Evolutionary conservation across 1,140 invertebrate species (phyloP).

Genomic region (Aphis craccivora): DNA sequence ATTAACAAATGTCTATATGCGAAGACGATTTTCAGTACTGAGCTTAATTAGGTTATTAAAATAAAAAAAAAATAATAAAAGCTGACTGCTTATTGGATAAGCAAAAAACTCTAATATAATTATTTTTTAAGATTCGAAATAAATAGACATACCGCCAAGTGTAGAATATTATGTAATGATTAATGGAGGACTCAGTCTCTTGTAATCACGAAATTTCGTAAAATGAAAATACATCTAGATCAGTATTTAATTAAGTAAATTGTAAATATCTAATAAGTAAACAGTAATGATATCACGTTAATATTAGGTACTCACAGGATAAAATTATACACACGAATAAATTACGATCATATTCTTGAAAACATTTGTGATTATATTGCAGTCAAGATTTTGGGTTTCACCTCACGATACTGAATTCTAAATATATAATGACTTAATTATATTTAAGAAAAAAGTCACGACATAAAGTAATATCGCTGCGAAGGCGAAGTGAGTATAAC

Average conservation of each 20-base stretch:
- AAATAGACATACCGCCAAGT: background rate
- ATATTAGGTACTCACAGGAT: background rate
- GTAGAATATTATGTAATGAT: background rate
- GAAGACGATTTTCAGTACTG: background rate
- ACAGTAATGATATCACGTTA: background rate
- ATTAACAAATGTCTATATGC: background rate
- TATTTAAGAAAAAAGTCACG: background rate
- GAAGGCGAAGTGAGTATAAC: background rate
- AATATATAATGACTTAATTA: conserved; percentile 5
- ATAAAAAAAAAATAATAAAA: background rate
- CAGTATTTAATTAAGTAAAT: background rate
- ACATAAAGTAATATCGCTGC: background rate
- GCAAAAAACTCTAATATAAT: background rate
- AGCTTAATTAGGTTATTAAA: background rate
- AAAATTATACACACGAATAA: background rate
- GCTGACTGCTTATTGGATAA: background rate
- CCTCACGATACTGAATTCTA: background rate
- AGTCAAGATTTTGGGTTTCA: background rate
- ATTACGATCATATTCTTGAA: background rate
- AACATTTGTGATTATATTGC: background rate
- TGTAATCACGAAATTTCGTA: background rate
- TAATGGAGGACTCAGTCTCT: background rate
- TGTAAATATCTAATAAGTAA: background rate
- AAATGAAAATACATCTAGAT: background rate
- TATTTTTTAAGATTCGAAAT: background rate